Base-by-base conservation (phyloP, 92 coral and sea anemone species). In the Paramuricea clavata region DNA sequence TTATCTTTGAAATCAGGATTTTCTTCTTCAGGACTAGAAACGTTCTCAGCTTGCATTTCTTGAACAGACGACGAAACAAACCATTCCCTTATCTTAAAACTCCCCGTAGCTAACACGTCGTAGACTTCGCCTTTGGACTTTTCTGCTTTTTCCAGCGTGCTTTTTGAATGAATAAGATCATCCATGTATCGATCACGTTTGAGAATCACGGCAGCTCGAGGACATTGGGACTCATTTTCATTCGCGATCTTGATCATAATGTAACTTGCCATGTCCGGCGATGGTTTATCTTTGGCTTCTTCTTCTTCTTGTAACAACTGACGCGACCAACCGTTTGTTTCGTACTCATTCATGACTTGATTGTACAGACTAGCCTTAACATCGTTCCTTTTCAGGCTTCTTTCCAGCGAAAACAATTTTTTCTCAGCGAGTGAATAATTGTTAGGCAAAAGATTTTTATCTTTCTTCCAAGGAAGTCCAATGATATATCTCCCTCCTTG, bases 221-320 rank as follows among this genome's bases (percentile, higher is more conserved):
- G 81, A 43, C 3, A 22, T 3, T 3, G 23, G n/a, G 39, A 32
- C 61, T 25, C 22, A 16, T 83, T 73, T 12, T 89, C 89, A 1
- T 85, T 33, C 1, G 89, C 89, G 5, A 83, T 89, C 42, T 85
- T 85, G 43, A 89, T 17, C 89, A 89, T 84, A 21, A 75, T 75
- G 62, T 30, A 77, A 39, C 83, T 83, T 26, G 78, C n/a, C n/a
- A n/a, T n/a, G n/a, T n/a, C n/a, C n/a, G n/a, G n/a, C 0, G 87
- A 82, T 6, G 83, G 82, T 13, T 61, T 61, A 30, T 61, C 69
- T 27, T 5, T 17, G 6, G 44, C 26, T 1, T 69, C 47, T 33
- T 2, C 19, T 2, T 74, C 77, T 17, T 65, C 85, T n/a, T n/a
- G n/a, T n/a, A 17, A 43, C 52, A 87, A 75, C 12, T 16, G 22